Conservation (phyloP, 2,888 invertebrate genomes). For the Schizotus pectinicornis region DNA sequence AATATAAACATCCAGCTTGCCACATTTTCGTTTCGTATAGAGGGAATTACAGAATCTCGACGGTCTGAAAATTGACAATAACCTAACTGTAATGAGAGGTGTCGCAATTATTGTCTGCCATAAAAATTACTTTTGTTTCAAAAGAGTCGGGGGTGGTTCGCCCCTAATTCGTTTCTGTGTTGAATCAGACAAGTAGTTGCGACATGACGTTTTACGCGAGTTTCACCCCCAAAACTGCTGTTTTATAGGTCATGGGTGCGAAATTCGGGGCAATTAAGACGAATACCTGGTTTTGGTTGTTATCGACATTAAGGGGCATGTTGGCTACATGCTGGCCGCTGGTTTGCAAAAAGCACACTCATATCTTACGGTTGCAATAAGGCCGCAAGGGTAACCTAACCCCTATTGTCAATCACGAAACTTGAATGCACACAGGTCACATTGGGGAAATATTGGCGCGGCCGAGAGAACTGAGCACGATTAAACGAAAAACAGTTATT, state of each 20-base stretch:
- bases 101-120: too few species aligned
- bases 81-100: background rate
- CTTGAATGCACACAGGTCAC: conserved; percentile 32
- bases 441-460: conserved; percentile 31
- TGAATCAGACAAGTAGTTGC: conserved; percentile 52
- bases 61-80: conserved; percentile 13
- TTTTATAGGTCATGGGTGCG: conserved; percentile 44
- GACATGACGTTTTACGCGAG: conserved; percentile 37
- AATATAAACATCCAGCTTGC: conserved; percentile 59
- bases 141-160: too few species aligned
- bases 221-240: conserved; percentile 37
- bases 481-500: conserved; percentile 31
- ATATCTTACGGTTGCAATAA: conserved; percentile 50
- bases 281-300: conserved; percentile 44
- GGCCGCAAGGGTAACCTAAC: conserved; percentile 59
- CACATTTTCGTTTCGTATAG: conserved; percentile 46
- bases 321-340: conserved; percentile 47
- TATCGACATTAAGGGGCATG: conserved; percentile 40
- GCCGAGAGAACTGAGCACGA: conserved; percentile 27
- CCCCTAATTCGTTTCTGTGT: conserved; percentile 5
- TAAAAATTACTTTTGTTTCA: too few species aligned
- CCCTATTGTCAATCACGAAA: conserved; percentile 53
- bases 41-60: conserved; percentile 13
- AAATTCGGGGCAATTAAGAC: conserved; percentile 19
- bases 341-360: conserved; percentile 44